Evolutionary conservation across 2,113 vertebrate species (phyloP), one percentile per base, ranked within the genome.

Genomic region (Anhinga anhinga): DNA sequence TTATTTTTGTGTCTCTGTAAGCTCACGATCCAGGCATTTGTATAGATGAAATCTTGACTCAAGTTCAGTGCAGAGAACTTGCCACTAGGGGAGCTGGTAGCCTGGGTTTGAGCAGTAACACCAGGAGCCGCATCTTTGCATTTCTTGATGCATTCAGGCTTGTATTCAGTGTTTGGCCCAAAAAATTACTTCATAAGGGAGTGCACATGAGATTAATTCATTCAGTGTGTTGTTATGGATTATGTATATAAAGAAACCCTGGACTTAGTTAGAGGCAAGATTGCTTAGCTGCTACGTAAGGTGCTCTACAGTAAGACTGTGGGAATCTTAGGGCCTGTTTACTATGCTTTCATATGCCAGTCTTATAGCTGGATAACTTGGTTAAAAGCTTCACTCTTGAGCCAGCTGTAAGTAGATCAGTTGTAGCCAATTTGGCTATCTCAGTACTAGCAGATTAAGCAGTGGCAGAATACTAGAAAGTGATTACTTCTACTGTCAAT

Each of bases 1-100:
- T 95, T 97, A 86, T 92, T 95, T 96, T 95, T 95, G 84, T 72
- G 36, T 79, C 52, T 92, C 88, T 62, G 14, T 59, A 93, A 92
- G 26, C 73, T 82, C 77, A 73, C 0, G 0, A 59, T 87, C 53
- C 70, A 85, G 58, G 78, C 83, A 36, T 79, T 87, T 36, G 30
- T 65, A 21, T 52, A 69, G 81, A 73, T 4, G n/a, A 86, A 82
- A 89, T 62, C 62, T 44, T 72, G 70, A 87, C 61, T 87, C n/a
- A 20, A 80, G 30, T 76, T 96, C 58, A 88, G 27, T 80, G 61
- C 40, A 73, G 71, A 90, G 53, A 70, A 66, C 38, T 86, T 96
- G 62, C 97, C 92, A 83, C 93, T 95, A 72, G 93, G 95, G 92
- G 93, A 96, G 92, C 90, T 95, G 95, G 38, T 78, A 92, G 80